Conservation (phyloP, 2,888 invertebrate genomes). For the Hyposoter didymator region DNA sequence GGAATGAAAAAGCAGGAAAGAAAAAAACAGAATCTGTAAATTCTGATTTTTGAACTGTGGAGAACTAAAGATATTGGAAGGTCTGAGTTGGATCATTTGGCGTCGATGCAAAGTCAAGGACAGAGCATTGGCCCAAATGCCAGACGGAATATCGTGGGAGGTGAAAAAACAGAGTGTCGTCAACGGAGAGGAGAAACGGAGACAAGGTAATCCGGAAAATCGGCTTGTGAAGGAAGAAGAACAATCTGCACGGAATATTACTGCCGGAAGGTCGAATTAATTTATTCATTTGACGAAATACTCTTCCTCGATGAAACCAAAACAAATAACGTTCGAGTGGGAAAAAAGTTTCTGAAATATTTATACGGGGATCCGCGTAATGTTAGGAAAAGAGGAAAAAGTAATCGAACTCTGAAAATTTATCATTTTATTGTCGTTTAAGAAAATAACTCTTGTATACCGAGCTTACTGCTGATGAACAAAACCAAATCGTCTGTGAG, state of each 20-base stretch:
- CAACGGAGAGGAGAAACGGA: conserved; percentile 32
- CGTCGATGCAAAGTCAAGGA: conserved; percentile 64
- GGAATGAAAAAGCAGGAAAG: neutral
- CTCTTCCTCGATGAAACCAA: neutral
- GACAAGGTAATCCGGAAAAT: conserved; percentile 53
- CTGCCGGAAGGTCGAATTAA: neutral
- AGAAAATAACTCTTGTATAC: conserved; percentile 2
- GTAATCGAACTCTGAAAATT: neutral
- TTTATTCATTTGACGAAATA: neutral
- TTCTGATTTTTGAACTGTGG: neutral
- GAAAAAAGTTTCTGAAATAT: neutral
- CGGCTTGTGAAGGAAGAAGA: conserved; percentile 31
- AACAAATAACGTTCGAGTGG: neutral
- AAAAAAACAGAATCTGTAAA: neutral
- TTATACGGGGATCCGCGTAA: neutral
- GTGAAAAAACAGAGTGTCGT: conserved; percentile 36
- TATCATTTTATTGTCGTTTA: conserved; percentile 2
- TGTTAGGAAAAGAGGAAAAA: neutral
- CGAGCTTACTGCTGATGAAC: neutral
- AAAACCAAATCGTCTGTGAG: neutral
- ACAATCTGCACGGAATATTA: conserved; percentile 11
- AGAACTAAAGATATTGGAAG: neutral
- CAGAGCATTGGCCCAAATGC: conserved; percentile 56
- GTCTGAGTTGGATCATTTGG: conserved; percentile 49
- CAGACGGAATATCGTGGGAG: conserved; percentile 45